These are phyloP conservation scores for Ciconia stormi DNA, from an alignment of 2,113 vertebrate genomes.

Conservation along the genomic window DNA sequence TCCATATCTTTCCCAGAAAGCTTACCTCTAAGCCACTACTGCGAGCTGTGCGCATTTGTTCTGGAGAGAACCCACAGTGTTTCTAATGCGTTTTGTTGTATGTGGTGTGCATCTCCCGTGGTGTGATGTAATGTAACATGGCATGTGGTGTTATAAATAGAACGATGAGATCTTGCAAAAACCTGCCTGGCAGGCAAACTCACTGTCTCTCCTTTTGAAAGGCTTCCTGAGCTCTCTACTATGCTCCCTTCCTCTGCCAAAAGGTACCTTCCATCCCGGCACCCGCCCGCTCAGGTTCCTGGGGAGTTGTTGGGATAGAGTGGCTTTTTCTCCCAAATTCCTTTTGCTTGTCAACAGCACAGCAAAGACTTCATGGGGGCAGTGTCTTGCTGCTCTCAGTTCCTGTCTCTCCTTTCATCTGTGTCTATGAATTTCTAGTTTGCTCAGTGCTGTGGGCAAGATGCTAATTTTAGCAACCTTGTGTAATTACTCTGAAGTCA, in stretches of 20 bases:
- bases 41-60: background rate
- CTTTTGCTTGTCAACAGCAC: background rate
- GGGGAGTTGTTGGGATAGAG: background rate
- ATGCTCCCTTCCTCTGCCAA: background rate
- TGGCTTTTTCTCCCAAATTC: background rate
- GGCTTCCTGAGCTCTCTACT: background rate
- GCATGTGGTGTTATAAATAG: constrained; percentile 73
- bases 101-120: constrained; percentile 30
- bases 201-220: background rate
- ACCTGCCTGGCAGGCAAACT: constrained; percentile 64
- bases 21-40: background rate
- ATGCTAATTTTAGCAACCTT: constrained; percentile 51
- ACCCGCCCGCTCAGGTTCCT: background rate
- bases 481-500: constrained; percentile 50
- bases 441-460: background rate
- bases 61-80: constrained; percentile 19
- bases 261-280: background rate
- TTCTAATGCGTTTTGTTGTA: constrained; percentile 53
- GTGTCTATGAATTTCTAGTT: constrained; percentile 26
- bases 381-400: background rate
- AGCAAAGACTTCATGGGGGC: background rate
- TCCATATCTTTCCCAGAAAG: constrained; percentile 1
- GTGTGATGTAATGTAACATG: constrained; percentile 53
- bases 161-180: constrained; percentile 43
- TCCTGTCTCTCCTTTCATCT: constrained; percentile 6